phyloP scores from a whole-genome alignment of 2,888 invertebrate species.

The Tachystola acroxantha region DNA sequence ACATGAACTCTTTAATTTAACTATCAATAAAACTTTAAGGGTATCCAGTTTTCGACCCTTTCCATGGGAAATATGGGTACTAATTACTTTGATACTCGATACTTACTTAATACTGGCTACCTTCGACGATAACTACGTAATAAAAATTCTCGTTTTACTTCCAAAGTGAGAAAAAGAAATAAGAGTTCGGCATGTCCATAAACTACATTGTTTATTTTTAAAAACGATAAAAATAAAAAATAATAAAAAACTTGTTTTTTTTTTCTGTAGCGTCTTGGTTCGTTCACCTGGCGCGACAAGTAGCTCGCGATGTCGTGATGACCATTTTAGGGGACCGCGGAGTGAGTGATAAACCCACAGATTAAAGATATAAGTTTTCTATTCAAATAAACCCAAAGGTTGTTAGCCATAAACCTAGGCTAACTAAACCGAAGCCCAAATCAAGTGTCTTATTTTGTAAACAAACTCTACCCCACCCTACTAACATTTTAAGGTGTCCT shows the following conservation, averaged over 20 bases:
- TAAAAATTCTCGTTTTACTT: neutral
- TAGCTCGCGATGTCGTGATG: conserved; percentile 1
- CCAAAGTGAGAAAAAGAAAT: neutral
- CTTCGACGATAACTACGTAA: neutral
- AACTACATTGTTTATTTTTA: conserved; percentile 9
- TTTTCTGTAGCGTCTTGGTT: neutral
- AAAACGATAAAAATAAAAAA: conserved; percentile 7
- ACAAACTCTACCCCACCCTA: no score
- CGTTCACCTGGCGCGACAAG: conserved; percentile 11
- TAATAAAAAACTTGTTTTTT: conserved; percentile 7
- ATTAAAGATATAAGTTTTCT: no score
- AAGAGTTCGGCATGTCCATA: neutral
- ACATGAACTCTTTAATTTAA: no score
- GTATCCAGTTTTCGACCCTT: neutral
- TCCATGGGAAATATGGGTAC: neutral
- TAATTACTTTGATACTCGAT: no score
- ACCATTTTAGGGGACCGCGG: neutral
- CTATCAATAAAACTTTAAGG: no score
- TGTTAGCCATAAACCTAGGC: no score
- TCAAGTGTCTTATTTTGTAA: no score
- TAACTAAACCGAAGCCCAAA: no score
- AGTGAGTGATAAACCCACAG: neutral
- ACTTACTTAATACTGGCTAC: neutral
- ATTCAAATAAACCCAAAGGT: no score
- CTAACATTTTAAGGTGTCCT: no score